Base-by-base conservation (phyloP, 2,888 invertebrate species). In the Pyrgus malvae region DNA sequence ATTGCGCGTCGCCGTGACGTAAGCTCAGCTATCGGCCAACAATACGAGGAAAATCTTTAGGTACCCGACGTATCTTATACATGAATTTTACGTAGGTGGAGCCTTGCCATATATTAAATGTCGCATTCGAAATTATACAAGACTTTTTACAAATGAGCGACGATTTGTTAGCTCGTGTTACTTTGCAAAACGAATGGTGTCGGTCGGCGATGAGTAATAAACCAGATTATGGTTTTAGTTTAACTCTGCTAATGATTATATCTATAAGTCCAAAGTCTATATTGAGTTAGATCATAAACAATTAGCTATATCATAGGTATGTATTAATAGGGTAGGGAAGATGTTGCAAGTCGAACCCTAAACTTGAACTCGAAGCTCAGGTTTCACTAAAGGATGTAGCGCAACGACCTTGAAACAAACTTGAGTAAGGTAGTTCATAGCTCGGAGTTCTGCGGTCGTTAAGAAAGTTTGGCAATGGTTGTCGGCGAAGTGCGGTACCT, bases 401-500 rank as follows among this genome's bases (percentile, higher is more conserved):
- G 45, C 38, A 37, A 37, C 80, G 80, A 85, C 88, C 83, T 88
- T 88, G 85, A 86, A 87, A 85, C 84, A 80, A 88, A 87, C 78
- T 87, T 84, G 72, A 73, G 77, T 73, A 79, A 37, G 37, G 37
- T 37, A 78, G 83, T 86, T 80, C 76, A 78, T 77, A 78, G 76
- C 80, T 68, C 72, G 71, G 74, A 85, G 83, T 85, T 81, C 71
- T 75, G 78, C 80, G 79, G 80, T 87, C 85, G 81, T 87, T 87
- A 86, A 78, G 82, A 78, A 86, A 87, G 85, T 88, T 87, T 76
- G 81, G 72, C 61, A 76, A 78, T 76, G 74, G 76, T 72, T 74
- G 81, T 80, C 57, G 62, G 65, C 63, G 65, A 68, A 69, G 73
- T 75, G 68, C 67, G 72, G 77, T 85, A 96, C 96, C 96, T 93